Percentiles rank a stretch among this genome's conserved stretches.
Evolutionary conservation across 92 coral and sea anemone species (phyloP).

Genomic region (Micromussa lordhowensis): DNA sequence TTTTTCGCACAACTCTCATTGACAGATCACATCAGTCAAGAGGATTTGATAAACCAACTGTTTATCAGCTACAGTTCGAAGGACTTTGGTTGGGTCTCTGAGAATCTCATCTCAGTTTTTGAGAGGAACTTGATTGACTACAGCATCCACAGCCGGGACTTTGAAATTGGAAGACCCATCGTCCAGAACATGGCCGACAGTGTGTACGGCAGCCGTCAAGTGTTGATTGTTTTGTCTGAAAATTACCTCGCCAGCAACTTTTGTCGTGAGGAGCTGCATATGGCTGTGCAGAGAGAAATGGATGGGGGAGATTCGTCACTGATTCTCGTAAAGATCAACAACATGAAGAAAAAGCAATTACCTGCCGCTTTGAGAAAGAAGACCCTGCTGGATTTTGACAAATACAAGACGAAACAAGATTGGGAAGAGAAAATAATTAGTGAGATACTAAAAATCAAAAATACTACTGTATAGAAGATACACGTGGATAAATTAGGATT

Average conservation of each 20-base stretch:
- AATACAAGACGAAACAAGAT: background rate
- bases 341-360: conserved; percentile 58
- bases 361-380: conserved; percentile 62
- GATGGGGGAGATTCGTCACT: conserved; percentile 61
- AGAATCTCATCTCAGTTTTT: background rate
- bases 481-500: background rate
- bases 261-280: conserved; percentile 69
- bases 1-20: too few species aligned
- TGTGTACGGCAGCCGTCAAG: conserved; percentile 66
- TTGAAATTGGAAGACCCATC: conserved; percentile 71
- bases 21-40: background rate
- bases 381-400: conserved; percentile 50
- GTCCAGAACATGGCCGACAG: conserved; percentile 81
- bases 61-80: background rate
- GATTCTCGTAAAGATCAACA: conserved; percentile 62
- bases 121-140: conserved; percentile 20
- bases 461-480: background rate
- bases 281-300: conserved; percentile 56
- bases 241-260: conserved; percentile 72
- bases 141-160: conserved; percentile 75
- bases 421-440: background rate
- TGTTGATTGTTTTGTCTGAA: conserved; percentile 68
- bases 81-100: conserved; percentile 27
- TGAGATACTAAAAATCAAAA: background rate
- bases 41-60: background rate